Conservation (phyloP, 2,113 vertebrate genomes). For the Danio rerio region DNA sequence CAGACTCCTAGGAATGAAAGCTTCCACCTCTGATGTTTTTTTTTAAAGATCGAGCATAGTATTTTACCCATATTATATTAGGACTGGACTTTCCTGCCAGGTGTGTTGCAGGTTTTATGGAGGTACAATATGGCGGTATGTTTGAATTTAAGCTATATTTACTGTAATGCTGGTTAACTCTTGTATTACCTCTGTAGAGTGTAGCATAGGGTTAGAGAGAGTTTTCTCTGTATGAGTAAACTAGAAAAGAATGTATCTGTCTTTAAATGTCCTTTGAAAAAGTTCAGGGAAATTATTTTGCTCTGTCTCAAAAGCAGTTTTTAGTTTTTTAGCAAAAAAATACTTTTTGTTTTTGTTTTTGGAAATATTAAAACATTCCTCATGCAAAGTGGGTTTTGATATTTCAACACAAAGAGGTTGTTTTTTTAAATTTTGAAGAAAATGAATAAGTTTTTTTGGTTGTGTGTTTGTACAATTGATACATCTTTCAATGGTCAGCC, state of each 20-base stretch:
- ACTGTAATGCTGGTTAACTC: slow-evolving; percentile 40
- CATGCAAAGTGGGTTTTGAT: slow-evolving; percentile 20
- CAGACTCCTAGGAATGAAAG: slow-evolving; percentile 31
- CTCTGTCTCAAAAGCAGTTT: slow-evolving; percentile 10
- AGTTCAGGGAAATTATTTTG: slow-evolving; percentile 56
- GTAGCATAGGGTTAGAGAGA: slow-evolving; percentile 51
- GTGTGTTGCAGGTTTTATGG: slow-evolving; percentile 3
- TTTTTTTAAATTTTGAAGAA: not conserved
- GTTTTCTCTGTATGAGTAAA: slow-evolving; percentile 39
- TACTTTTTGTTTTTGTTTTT: slow-evolving; percentile 4
- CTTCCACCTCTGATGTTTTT: slow-evolving; percentile 32
- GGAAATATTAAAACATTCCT: slow-evolving; percentile 5
- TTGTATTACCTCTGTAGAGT: slow-evolving; percentile 52
- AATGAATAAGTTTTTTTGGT: slow-evolving; percentile 26
- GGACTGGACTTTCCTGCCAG: not conserved
- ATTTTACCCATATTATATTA: not conserved
- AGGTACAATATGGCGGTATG: not conserved
- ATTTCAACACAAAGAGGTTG: slow-evolving; percentile 1
- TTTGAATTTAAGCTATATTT: slow-evolving; percentile 39
- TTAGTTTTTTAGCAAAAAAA: slow-evolving; percentile 6
- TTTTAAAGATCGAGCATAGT: not conserved
- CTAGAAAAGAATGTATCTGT: slow-evolving; percentile 57
- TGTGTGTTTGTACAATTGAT: slow-evolving; percentile 20
- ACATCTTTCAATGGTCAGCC: slow-evolving; percentile 45
- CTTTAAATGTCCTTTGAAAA: slow-evolving; percentile 50